Evolutionary conservation across 2,888 invertebrate genomes (phyloP), one percentile per base, ranked within the genome.

Genomic region (Diloba caeruleocephala): DNA sequence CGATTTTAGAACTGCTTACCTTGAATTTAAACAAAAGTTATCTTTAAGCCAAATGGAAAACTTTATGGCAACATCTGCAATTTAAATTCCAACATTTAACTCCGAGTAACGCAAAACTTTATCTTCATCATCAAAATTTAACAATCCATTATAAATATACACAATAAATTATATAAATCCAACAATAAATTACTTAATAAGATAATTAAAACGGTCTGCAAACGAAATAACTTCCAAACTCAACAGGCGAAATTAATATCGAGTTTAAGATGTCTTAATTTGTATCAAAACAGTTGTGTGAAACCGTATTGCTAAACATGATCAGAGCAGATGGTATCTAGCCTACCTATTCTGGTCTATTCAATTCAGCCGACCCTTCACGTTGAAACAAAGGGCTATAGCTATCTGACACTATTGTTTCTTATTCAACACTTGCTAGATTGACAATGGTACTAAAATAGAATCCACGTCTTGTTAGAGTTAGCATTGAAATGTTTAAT

Each of bases 151-250:
- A 6, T 26, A 42, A 56, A 59, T 57, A 59, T 65, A 34, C 36
- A 37, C 23, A 59, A 70, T 66, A 70, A 70, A 66, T 73, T 50
- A 52, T 46, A 41, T 15, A n/a, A 50, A 60, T 50, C 36, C 48
- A 42, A 44, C 44, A 34, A 63, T 71, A 57, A 73, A 66, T 66
- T 49, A 59, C 45, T 46, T 44, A 48, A 44, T 51, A 62, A 43
- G 25, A 39, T 52, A 66, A 66, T 62, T 71, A 60, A 70, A 70
- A 57, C 12, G 42, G 38, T 36, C 28, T 10, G 13, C 25, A 32
- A 48, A 41, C 8, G 12, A 26, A 55, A 44, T 31, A 53, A 51
- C 44, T 59, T 53, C 3, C 8, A 36, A 43, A 48, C 43, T 50
- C 13, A 37, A 46, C 17, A 17, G 7, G 41, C 12, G 6, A 45